Base-by-base conservation (phyloP, 1,140 invertebrate genomes). In the Calliphora vicina region DNA sequence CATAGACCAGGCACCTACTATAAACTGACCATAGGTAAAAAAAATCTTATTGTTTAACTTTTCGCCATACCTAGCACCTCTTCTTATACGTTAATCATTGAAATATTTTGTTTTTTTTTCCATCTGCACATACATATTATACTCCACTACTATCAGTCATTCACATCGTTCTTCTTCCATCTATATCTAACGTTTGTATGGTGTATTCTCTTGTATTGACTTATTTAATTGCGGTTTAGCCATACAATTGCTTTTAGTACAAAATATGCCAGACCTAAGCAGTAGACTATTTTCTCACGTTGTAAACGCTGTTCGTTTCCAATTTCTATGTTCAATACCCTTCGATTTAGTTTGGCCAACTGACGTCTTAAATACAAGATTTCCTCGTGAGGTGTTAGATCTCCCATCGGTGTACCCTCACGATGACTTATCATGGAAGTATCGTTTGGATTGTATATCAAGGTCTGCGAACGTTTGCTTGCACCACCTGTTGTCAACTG, bases 231-330 rank as follows among this genome's bases (percentile, higher is more conserved):
- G 90, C 94, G 93, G 91, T 95, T 96, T 83, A 97, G 91, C 96
- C 96, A 97, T 84, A 95, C 92, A 84, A 97, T 94, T 82, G 96
- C 93, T 93, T 97, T 97, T 82, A 97, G 92, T 85, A 97, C 91
- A 87, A 97, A 93, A 89, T 97, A 98, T 13, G 96, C 94, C 86
- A 97, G 91, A 20, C 96, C 95, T 84, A 96, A 91, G 83, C 94
- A 94, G 89, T 95, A 96, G 85, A 97, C 91, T 86, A 97, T 93
- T 89, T 97, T 95, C 87, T 97, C 96, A 85, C 95, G 93, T 90
- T 97, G 95, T 87, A 96, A 93, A 71, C 95, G 92, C 87, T 96
- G 95, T 71, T 95, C 91, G 85, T 95, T 94, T 85, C 97, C 96
- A 81, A 96, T 92, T 91, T 97, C 96, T 78, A 97, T 93, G 23